These are phyloP conservation scores for Drosophila monieri DNA, from an alignment of 2,888 invertebrate species.

Conservation along the genomic window DNA sequence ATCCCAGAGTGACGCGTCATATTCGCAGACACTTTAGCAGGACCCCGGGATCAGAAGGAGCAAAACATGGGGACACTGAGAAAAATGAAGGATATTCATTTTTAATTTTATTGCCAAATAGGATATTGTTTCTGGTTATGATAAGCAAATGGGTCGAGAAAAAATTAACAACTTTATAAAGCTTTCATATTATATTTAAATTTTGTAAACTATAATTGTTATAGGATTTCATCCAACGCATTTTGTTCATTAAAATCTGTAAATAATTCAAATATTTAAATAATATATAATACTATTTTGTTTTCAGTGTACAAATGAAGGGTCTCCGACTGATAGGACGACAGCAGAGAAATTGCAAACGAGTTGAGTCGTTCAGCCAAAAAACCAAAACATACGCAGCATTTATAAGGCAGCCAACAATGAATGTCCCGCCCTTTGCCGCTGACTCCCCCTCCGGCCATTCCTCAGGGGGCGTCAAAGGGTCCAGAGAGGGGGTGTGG, in stretches of 20 bases:
- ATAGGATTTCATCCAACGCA: too few species aligned
- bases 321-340: conserved; percentile 64
- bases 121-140: not conserved
- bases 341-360: conserved; percentile 78
- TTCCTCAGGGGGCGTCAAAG: conserved; percentile 7
- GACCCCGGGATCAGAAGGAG: conserved; percentile 37
- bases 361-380: conserved; percentile 78
- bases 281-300: not conserved
- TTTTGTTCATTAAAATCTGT: too few species aligned
- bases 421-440: conserved; percentile 47
- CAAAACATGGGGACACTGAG: conserved; percentile 1
- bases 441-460: not conserved
- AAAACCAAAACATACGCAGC: conserved; percentile 79
- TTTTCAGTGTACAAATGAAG: conserved; percentile 4
- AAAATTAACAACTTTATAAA: not conserved
- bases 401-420: conserved; percentile 77
- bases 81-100: not conserved
- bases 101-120: not conserved
- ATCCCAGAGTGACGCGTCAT: conserved; percentile 78
- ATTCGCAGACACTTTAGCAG: conserved; percentile 77
- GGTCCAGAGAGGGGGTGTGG: conserved; percentile 28
- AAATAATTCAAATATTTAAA: not conserved
- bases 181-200: too few species aligned
- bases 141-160: too few species aligned
- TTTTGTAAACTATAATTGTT: too few species aligned